Conservation (phyloP, 2,797 vertebrate species). For the Bothrops alternatus region DNA sequence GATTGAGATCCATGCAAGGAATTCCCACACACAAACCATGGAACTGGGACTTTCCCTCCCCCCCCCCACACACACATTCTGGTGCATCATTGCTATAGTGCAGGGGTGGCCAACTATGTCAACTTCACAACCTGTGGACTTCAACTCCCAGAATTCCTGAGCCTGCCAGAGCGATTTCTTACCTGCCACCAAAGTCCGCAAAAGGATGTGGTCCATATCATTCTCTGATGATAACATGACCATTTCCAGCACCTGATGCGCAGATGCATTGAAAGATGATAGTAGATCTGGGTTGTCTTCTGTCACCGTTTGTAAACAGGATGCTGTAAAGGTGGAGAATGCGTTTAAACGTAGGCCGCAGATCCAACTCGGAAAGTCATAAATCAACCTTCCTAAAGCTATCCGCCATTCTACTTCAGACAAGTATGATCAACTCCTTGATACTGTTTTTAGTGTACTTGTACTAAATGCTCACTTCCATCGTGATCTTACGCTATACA, state of each 20-base stretch:
- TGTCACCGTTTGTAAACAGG: constrained; percentile 93
- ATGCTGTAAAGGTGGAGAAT: constrained; percentile 72
- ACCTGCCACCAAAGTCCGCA: constrained; percentile 90
- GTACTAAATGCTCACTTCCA: no score
- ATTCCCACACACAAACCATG: background rate
- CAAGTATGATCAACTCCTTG: background rate
- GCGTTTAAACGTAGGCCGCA: background rate
- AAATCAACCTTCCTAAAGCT: background rate
- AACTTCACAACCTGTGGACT: background rate
- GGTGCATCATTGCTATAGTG: accelerated
- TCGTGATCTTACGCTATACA: background rate
- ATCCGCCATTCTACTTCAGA: background rate
- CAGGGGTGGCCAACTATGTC: background rate
- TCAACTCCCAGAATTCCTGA: background rate
- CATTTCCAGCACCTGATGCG: constrained; percentile 78
- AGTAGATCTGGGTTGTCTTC: constrained; percentile 94
- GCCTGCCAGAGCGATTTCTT: constrained; percentile 1
- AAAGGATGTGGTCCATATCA: constrained; percentile 79
- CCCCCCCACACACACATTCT: background rate
- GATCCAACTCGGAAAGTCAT: background rate
- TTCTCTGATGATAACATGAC: constrained; percentile 76
- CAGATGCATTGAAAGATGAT: constrained; percentile 73
- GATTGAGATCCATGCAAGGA: background rate
- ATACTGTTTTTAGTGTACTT: background rate
- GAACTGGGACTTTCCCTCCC: background rate